Evolutionary conservation across 2,888 invertebrate genomes (phyloP).

Genomic region (Macaria liturata): DNA sequence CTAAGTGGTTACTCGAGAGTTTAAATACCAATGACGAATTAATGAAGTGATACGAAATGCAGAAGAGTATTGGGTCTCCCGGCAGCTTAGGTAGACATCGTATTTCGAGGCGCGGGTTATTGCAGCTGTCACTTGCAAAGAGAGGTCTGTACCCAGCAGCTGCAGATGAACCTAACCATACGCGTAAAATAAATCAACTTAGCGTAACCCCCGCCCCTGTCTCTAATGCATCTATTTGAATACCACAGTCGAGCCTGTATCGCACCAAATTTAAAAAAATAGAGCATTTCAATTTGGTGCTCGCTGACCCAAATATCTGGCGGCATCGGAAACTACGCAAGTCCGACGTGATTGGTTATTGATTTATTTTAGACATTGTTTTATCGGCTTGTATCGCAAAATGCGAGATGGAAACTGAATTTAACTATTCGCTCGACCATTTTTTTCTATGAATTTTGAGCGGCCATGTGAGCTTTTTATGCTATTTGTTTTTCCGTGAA

Average conservation of each 20-base stretch:
- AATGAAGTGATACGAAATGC: no score
- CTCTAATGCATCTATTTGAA: constrained; percentile 10
- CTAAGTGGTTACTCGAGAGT: no score
- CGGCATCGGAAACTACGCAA: constrained; percentile 54
- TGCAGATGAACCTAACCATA: no score
- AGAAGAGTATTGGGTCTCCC: no score
- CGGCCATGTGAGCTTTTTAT: background rate
- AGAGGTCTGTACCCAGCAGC: no score
- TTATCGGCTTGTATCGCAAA: constrained; percentile 25
- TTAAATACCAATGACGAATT: no score
- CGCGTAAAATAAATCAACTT: no score
- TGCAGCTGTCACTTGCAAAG: no score
- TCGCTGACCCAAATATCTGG: constrained; percentile 49
- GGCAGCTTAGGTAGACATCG: no score
- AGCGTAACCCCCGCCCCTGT: background rate
- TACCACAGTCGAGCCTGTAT: constrained; percentile 9
- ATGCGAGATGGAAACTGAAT: constrained; percentile 7
- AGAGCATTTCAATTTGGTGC: constrained; percentile 47
- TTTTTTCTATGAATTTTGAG: background rate
- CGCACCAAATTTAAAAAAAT: constrained; percentile 33
- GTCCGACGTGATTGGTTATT: constrained; percentile 62
- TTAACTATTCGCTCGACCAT: background rate
- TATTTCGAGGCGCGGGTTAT: no score
- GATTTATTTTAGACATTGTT: constrained; percentile 56
- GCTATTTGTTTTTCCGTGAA: no score